These are phyloP conservation scores for Aleiodes leptofemur DNA, from an alignment of 2,888 invertebrate genomes.

Conservation along the genomic window DNA sequence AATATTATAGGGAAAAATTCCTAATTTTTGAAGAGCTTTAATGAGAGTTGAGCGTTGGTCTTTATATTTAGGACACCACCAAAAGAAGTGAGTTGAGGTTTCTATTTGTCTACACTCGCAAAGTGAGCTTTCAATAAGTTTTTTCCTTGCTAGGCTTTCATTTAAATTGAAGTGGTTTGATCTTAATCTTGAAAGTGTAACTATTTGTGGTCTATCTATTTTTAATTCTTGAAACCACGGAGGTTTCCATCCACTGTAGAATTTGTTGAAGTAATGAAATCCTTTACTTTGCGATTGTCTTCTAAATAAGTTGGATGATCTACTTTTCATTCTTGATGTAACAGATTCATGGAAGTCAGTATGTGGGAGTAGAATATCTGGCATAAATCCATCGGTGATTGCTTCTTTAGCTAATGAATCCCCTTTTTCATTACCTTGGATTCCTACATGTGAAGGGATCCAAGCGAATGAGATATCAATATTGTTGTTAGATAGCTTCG, in stretches of 20 bases:
- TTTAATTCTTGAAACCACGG: slow-evolving; percentile 5
- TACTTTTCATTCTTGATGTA: no score
- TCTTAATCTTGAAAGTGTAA: background rate
- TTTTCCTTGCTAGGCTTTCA: slow-evolving; percentile 7
- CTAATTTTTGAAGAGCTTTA: background rate
- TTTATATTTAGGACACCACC: background rate
- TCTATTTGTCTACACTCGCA: background rate
- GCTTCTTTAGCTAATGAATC: no score
- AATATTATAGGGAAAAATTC: no score
- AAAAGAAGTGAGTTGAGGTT: slow-evolving; percentile 8
- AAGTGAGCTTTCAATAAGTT: background rate
- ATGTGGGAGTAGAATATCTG: no score
- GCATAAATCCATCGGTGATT: no score
- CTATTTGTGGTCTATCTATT: background rate
- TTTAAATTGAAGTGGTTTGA: background rate
- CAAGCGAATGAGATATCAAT: background rate
- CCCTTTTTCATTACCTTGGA: no score
- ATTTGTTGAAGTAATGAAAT: background rate
- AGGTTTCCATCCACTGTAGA: background rate
- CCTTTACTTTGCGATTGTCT: no score
- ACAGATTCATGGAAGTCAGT: no score
- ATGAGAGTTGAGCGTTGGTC: background rate
- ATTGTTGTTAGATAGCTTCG: background rate
- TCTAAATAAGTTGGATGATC: no score
- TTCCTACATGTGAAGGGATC: background rate